Evolutionary conservation across 2,888 invertebrate genomes (phyloP), one percentile per base, ranked within the genome.

Genomic region (Sialis lutaria): DNA sequence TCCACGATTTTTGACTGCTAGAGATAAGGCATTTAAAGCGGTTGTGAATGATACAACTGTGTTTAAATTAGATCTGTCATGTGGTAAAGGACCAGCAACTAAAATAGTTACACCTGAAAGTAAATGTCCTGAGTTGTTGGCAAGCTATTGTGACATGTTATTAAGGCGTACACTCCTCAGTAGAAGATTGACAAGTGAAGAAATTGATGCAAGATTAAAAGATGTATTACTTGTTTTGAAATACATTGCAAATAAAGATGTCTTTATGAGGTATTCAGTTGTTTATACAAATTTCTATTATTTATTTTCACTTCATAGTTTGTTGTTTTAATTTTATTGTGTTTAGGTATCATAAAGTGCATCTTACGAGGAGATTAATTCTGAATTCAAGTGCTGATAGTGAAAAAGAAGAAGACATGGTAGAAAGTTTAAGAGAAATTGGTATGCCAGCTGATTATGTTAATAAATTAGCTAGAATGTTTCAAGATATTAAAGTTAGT

Each of bases 371-470:
- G 58, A 77, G 92, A 51, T 77, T 98, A 53, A 97, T 99, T 62
- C 74, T 99, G 54, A 97, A 98, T 63, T 92, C 95, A 12, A 95
- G 95, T 60, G 95, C 96, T 1, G 98, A 99, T 67, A 93, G 92
- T 54, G 98, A 98, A 64, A 96, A 97, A 60, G 98, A 99, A 66
- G 97, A 98, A 67, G 93, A 92, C 61, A 97, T 98, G 89, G 96
- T 98, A 0, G 95, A 95, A 62, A 93, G 95, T 92, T 75, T 89
- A 44, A 73, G 95, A 55, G 96, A 97, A 67, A 92, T 95, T 10
- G 98, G 98, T 33, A 98, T 99, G 97, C 98, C 98, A 4, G 96
- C 97, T 0, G 98, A 99, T 67, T 96, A 92, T 70, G 95, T 98
- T 12, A 97, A 96, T 70, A 96, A 97, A 67, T 69, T 98, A 57